Evolutionary conservation across 2,113 vertebrate genomes (phyloP).

Genomic region (Madoqua kirkii): DNA sequence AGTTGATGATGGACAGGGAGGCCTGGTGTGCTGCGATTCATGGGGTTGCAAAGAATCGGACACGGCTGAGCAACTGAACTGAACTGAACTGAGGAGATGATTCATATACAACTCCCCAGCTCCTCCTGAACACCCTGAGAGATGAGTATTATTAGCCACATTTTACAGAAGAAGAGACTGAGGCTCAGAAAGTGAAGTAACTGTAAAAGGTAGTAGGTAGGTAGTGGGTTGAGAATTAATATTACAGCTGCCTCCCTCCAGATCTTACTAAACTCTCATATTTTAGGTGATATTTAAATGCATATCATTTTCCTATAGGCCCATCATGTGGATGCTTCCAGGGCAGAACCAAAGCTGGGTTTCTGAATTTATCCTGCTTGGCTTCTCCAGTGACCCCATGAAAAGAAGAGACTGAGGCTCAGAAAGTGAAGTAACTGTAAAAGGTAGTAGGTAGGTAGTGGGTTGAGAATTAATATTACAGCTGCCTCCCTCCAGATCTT

Average conservation of each 20-base stretch:
- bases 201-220: not conserved
- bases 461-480: not conserved
- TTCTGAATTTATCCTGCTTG: conserved; percentile 64
- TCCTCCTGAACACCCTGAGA: not conserved
- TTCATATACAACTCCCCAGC: not conserved
- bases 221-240: not conserved
- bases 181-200: not conserved
- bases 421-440: not conserved
- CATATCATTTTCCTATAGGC: not conserved
- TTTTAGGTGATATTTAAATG: not conserved
- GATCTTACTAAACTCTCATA: not conserved
- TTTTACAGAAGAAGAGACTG: not conserved
- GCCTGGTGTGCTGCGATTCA: no score
- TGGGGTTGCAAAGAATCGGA: no score
- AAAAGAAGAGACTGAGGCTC: no score
- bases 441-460: not conserved
- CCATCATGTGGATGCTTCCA: not conserved
- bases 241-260: not conserved
- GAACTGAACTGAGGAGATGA: not conserved
- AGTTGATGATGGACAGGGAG: no score
- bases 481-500: not conserved
- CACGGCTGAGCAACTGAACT: no score
- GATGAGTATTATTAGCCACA: not conserved
- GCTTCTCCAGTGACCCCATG: conserved; percentile 50
- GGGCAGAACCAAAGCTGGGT: conserved; percentile 56